Evolutionary conservation across 2,113 vertebrate species (phyloP).

Genomic region (Boulengeromyrus knoepffleri): DNA sequence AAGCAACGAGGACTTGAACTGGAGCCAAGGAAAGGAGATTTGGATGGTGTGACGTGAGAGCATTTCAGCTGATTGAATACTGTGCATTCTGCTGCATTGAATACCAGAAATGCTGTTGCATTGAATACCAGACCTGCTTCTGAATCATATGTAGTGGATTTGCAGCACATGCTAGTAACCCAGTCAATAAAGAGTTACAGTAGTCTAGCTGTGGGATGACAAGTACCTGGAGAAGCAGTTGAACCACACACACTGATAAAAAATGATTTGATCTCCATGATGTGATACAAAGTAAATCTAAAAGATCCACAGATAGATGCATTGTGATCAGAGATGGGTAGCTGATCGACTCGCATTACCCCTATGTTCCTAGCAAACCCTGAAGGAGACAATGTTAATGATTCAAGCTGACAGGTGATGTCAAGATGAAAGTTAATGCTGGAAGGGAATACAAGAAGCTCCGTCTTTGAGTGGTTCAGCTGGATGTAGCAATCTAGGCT

Average conservation of each 20-base stretch:
- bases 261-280: neutral
- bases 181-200: neutral
- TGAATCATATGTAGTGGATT: neutral
- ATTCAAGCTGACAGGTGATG: neutral
- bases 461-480: neutral
- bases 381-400: neutral
- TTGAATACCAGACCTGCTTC: neutral
- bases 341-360: neutral
- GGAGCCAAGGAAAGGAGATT: neutral
- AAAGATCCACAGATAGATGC: neutral
- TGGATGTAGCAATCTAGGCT: neutral
- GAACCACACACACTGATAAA: neutral
- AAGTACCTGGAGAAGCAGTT: neutral
- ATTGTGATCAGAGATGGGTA: neutral
- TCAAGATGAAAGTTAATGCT: neutral
- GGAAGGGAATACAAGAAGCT: neutral
- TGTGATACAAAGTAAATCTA: neutral
- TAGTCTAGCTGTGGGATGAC: neutral
- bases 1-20: neutral
- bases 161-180: neutral
- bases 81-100: neutral
- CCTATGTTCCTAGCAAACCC: neutral
- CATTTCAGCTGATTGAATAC: neutral
- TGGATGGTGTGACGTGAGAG: neutral
- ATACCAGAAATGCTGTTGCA: neutral